phyloP scores from a whole-genome alignment of 2,888 invertebrate genomes.

The Tetramorium bicarinatum region DNA sequence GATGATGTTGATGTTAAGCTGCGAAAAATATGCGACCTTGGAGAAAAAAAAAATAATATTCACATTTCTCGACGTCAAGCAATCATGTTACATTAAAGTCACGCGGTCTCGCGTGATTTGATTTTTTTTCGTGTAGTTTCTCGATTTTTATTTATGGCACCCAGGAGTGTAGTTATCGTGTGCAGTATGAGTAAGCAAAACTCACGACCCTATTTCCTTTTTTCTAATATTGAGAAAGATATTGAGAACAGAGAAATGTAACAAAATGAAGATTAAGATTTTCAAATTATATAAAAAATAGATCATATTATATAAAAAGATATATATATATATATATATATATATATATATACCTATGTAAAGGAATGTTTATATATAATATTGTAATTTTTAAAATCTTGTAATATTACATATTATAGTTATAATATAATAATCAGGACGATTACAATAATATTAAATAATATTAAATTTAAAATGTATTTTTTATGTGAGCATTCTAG shows the following conservation, averaged over 20 bases:
- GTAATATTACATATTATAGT: neutral
- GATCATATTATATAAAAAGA: neutral
- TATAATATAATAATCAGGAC: neutral
- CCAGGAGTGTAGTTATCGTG: slow-evolving; percentile 8
- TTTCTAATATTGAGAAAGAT: neutral
- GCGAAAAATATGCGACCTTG: slow-evolving; percentile 11
- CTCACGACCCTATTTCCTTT: neutral
- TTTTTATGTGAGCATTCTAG: neutral
- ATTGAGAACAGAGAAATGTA: neutral
- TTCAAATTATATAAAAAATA: neutral
- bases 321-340: too few relatives aligned
- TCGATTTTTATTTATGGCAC: slow-evolving; percentile 34
- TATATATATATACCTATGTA: too few relatives aligned
- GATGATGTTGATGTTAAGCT: neutral
- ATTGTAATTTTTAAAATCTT: neutral
- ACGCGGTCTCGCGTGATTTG: slow-evolving; percentile 41
- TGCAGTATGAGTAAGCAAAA: slow-evolving; percentile 20
- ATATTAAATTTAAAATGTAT: neutral
- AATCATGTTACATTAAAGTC: slow-evolving; percentile 30
- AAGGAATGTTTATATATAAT: neutral
- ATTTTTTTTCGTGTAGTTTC: neutral
- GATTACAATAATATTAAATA: too few relatives aligned
- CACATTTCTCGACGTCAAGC: slow-evolving; percentile 12
- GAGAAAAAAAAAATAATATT: neutral
- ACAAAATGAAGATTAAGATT: neutral